These are phyloP conservation scores for Pandion haliaetus DNA, from an alignment of 2,113 vertebrate genomes.

Conservation along the genomic window DNA sequence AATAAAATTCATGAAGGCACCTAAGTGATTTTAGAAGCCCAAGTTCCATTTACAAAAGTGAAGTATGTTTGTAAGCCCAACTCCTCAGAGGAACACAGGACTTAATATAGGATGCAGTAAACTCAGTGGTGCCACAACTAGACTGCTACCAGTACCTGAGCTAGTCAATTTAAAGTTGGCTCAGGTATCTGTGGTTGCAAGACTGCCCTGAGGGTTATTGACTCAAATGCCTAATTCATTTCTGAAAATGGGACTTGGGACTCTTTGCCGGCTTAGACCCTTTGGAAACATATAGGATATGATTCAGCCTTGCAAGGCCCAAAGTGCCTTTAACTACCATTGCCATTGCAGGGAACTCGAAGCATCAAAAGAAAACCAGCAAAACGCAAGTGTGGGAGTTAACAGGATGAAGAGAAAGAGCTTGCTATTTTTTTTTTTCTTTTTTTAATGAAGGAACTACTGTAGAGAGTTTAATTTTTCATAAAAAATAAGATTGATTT, in stretches of 20 bases:
- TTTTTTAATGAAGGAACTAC: neutral
- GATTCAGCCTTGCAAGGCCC: neutral
- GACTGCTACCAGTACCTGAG: neutral
- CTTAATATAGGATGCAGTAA: neutral
- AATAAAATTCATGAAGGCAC: neutral
- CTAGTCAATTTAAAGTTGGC: neutral
- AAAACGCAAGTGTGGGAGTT: neutral
- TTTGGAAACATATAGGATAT: neutral
- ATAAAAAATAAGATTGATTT: neutral
- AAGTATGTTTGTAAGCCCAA: neutral
- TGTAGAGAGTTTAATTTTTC: neutral
- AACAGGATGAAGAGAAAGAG: neutral
- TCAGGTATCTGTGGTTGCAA: neutral
- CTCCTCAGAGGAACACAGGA: neutral
- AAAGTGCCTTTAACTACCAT: neutral
- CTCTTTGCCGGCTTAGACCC: neutral
- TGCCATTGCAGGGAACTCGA: neutral
- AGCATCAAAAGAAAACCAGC: neutral
- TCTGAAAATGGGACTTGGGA: neutral
- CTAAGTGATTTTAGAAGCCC: neutral
- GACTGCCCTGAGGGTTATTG: neutral
- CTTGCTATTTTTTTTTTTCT: neutral
- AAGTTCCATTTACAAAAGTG: neutral
- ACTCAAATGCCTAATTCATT: neutral
- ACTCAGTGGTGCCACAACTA: neutral